Evolutionary conservation across 1,140 invertebrate genomes (phyloP), one percentile per base, ranked within the genome.

Genomic region (Eumeta japonica): DNA sequence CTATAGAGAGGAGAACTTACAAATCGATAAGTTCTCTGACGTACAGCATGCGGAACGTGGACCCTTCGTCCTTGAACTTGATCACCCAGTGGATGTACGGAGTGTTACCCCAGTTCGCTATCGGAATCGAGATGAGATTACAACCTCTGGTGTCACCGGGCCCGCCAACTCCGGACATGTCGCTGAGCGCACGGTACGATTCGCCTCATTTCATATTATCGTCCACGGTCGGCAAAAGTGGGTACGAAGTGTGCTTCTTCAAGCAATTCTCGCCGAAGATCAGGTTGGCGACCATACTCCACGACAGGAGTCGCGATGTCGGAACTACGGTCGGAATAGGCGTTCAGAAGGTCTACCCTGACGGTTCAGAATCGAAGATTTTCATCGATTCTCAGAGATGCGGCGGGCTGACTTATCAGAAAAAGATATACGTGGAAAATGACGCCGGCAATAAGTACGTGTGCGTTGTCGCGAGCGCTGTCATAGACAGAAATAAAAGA

Each of bases 301-400:
- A 57, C 19, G 59, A 71, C 28, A 52, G 48, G 3, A 33, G 43
- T 2, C 43, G 46, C 17, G 45, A 44, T 0, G 52, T 37, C 10
- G 39, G 50, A 1, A 46, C 57, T 2, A 55, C 55, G 2, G 34
- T 71, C 10, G 60, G 59, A n/a, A 34, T 73, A 13, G 68, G 61
- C 7, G 30, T 73, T 9, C 58, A 66, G 35, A 73, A 68, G 37
- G 51, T 46, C 9, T 70, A 57, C 35, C 39, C 41, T 0, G 61
- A 67, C 31, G 59, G 61, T 2, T 55, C 55, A 5, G 62, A 68
- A 19, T 43, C 71, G 42, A 71, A 70, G 45, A 57, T 72, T 24
- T 72, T 72, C 40, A 56, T 72, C 0, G 63, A 72, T 32, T 66
- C 63, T 0, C 57, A 66, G 35, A 51, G 52, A 9, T 67, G 60